These are phyloP conservation scores for Drosophila sucinea DNA, from an alignment of 1,140 invertebrate species.

Conservation along the genomic window DNA sequence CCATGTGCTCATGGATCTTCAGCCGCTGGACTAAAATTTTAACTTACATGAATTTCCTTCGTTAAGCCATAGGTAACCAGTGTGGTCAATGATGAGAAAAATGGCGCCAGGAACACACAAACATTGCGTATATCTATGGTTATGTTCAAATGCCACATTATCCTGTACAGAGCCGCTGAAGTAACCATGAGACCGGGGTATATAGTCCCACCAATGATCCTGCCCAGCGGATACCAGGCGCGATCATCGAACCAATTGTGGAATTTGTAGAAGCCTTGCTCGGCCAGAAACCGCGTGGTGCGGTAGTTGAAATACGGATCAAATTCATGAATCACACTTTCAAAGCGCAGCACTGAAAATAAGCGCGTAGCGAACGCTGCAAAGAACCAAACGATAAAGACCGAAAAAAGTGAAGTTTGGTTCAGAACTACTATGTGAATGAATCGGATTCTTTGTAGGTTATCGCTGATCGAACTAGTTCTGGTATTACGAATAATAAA, in stretches of 20 bases:
- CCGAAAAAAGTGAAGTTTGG: constrained; percentile 38
- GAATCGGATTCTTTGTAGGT: not conserved
- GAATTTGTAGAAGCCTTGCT: constrained; percentile 98
- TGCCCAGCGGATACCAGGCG: constrained; percentile 98
- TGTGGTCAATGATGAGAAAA: constrained; percentile 98
- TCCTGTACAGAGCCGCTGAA: constrained; percentile 94
- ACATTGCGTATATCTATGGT: constrained; percentile 98
- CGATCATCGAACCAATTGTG: constrained; percentile 99
- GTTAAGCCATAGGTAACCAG: constrained; percentile 98
- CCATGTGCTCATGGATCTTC: too few species aligned
- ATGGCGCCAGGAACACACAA: constrained; percentile 98
- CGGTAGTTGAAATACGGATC: constrained; percentile 99
- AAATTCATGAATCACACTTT: constrained; percentile 99
- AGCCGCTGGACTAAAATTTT: constrained; percentile 22
- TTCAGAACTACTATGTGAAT: not conserved
- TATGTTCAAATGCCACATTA: constrained; percentile 95
- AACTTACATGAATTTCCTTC: constrained; percentile 94
- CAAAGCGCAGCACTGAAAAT: constrained; percentile 98
- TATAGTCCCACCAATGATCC: constrained; percentile 98
- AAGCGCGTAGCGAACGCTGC: constrained; percentile 96
- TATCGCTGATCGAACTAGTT: not conserved
- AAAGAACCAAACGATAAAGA: constrained; percentile 72
- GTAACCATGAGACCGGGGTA: constrained; percentile 99
- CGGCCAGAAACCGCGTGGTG: constrained; percentile 96
- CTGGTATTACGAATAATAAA: not conserved